These are phyloP conservation scores for Trochalopteron elliotii DNA, from an alignment of 2,113 vertebrate genomes.

Conservation along the genomic window DNA sequence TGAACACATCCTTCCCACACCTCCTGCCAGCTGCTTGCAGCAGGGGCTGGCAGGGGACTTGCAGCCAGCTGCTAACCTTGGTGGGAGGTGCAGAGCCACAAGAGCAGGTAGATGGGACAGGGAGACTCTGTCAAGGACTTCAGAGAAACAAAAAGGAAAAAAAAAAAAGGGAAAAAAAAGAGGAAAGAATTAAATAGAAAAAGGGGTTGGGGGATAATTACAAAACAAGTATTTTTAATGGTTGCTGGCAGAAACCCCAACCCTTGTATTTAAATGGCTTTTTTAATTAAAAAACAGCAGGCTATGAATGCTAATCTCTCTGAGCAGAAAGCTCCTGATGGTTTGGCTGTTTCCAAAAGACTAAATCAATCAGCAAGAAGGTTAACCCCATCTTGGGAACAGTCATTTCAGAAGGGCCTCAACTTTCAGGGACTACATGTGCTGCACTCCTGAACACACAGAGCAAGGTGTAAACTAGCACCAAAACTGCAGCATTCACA, in stretches of 20 bases:
- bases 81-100: conserved; percentile 43
- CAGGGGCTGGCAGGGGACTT: conserved; percentile 59
- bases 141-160: not conserved
- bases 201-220: conserved; percentile 59
- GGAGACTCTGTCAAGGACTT: conserved; percentile 17
- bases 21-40: conserved; percentile 62
- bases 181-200: conserved; percentile 23
- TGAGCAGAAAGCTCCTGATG: conserved; percentile 67
- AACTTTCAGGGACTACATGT: not conserved
- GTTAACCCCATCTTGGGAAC: conserved; percentile 22
- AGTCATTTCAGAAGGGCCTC: not conserved
- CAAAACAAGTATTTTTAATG: conserved; percentile 70
- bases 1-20: conserved; percentile 77
- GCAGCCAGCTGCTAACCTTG: conserved; percentile 73
- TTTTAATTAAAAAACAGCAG: conserved; percentile 77
- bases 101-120: conserved; percentile 34
- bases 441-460: not conserved
- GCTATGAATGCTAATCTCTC: conserved; percentile 70
- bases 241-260: conserved; percentile 66
- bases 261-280: conserved; percentile 71
- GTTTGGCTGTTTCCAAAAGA: conserved; percentile 54
- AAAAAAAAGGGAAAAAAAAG: no score
- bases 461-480: not conserved
- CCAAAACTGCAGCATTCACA: not conserved
- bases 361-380: conserved; percentile 66